A percentile compares a stretch with the other conserved stretches of the same genome.
phyloP scores from a whole-genome alignment of 1,140 invertebrate species.

The Diorhabda sublineata region DNA sequence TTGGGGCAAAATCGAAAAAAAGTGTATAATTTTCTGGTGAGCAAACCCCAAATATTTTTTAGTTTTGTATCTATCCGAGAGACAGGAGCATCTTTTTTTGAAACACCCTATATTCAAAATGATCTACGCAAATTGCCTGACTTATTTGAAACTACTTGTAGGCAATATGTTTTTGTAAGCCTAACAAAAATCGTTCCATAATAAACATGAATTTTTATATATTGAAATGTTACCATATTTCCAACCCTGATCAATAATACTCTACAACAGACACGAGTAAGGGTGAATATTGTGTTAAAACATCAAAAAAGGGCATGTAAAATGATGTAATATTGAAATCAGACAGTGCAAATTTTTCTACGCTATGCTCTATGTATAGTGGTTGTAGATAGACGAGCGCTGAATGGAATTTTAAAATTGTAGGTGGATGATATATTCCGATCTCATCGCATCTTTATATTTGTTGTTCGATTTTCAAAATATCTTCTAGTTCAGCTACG shows the following conservation, averaged over 20 bases:
- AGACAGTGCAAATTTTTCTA: slow-evolving; percentile 10
- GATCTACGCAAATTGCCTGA: too few relatives aligned
- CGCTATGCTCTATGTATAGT: slow-evolving; percentile 1
- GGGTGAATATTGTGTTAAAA: slow-evolving; percentile 9
- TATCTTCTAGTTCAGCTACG: too few relatives aligned
- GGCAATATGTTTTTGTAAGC: too few relatives aligned
- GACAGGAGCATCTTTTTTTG: too few relatives aligned
- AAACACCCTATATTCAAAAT: too few relatives aligned
- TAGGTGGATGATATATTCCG: neutral
- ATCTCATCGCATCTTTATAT: neutral
- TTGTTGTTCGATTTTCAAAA: neutral
- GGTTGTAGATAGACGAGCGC: neutral
- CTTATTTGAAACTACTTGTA: too few relatives aligned
- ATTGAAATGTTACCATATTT: neutral
- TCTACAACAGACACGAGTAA: neutral
- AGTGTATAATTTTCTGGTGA: too few relatives aligned
- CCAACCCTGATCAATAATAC: neutral
- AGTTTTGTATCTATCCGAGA: too few relatives aligned
- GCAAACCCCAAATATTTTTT: too few relatives aligned
- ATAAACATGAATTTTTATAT: too few relatives aligned
- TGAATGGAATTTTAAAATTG: slow-evolving; percentile 15
- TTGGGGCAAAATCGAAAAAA: too few relatives aligned
- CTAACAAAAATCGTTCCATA: too few relatives aligned
- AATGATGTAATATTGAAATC: slow-evolving; percentile 17
- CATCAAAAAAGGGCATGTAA: slow-evolving; percentile 17